A percentile compares a stretch with the other conserved stretches of the same genome.
phyloP scores from a whole-genome alignment of 2,888 invertebrate genomes.

The Tuberolachnus salignus region DNA sequence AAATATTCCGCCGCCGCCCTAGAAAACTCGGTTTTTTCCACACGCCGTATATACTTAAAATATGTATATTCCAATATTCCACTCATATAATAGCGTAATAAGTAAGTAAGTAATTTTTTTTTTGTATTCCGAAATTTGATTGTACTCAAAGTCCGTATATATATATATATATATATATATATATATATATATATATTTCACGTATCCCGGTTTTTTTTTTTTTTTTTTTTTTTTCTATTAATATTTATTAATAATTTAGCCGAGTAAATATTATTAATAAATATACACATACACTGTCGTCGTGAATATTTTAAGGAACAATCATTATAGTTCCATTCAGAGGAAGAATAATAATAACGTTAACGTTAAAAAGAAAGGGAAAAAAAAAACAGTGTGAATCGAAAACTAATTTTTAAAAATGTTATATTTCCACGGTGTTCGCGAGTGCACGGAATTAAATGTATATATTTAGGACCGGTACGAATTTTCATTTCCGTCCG shows the following conservation, averaged over 20 bases:
- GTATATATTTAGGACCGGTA: not conserved
- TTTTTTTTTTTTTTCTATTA: too few species aligned
- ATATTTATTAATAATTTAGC: not conserved
- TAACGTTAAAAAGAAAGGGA: not conserved
- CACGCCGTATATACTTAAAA: too few species aligned
- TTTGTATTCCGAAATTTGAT: conserved; percentile 17
- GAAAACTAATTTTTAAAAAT: conserved; percentile 35
- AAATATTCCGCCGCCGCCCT: too few species aligned
- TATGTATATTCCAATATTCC: conserved; percentile 12
- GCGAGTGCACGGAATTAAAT: not conserved
- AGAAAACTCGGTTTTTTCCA: too few species aligned
- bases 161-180: too few species aligned
- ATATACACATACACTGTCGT: not conserved
- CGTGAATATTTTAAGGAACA: conserved; percentile 9
- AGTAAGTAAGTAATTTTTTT: not conserved
- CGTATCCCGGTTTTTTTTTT: conserved; percentile 5
- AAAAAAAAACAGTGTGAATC: not conserved
- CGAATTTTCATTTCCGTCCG: not conserved
- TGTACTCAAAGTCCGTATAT: not conserved
- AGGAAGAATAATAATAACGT: too few species aligned
- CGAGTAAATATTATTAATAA: not conserved
- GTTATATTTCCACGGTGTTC: not conserved
- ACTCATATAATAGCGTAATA: not conserved
- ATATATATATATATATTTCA: too few species aligned
- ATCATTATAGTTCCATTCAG: not conserved